These are phyloP conservation scores for Drosophila nr. perissopoda DNA, from an alignment of 2,888 invertebrate species.

Conservation along the genomic window DNA sequence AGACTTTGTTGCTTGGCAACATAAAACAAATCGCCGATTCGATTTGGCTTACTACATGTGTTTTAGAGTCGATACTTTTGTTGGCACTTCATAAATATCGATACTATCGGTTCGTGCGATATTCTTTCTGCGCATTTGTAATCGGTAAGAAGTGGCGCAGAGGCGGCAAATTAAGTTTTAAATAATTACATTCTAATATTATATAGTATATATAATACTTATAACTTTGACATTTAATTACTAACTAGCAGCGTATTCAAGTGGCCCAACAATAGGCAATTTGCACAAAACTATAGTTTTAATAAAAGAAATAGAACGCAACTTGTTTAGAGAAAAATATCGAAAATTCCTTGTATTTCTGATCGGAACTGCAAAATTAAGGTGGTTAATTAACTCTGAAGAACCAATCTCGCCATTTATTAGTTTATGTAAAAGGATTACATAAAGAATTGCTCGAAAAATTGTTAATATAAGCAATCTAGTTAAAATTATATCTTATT, in stretches of 20 bases:
- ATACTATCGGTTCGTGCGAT: neutral
- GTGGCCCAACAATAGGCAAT: neutral
- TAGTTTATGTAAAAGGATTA: neutral
- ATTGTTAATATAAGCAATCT: too few species aligned
- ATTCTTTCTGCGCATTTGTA: neutral
- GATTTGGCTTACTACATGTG: conserved; percentile 43
- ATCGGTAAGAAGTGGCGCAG: neutral
- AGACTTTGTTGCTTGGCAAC: conserved; percentile 50
- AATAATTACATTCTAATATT: neutral
- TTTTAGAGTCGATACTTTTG: conserved; percentile 23
- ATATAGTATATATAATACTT: neutral
- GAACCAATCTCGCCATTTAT: too few species aligned
- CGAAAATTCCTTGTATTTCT: neutral
- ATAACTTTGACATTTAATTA: neutral
- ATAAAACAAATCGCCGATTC: conserved; percentile 38
- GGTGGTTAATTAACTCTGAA: too few species aligned
- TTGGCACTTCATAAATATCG: conserved; percentile 6
- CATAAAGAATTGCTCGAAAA: too few species aligned
- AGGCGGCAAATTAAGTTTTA: neutral
- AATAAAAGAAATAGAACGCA: neutral
- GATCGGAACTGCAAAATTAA: neutral
- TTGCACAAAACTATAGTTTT: neutral
- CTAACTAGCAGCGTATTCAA: neutral
- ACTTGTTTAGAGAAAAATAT: neutral
- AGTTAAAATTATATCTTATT: too few species aligned